Evolutionary conservation across 2,113 vertebrate species (phyloP).

Genomic region (Callorhinus ursinus): DNA sequence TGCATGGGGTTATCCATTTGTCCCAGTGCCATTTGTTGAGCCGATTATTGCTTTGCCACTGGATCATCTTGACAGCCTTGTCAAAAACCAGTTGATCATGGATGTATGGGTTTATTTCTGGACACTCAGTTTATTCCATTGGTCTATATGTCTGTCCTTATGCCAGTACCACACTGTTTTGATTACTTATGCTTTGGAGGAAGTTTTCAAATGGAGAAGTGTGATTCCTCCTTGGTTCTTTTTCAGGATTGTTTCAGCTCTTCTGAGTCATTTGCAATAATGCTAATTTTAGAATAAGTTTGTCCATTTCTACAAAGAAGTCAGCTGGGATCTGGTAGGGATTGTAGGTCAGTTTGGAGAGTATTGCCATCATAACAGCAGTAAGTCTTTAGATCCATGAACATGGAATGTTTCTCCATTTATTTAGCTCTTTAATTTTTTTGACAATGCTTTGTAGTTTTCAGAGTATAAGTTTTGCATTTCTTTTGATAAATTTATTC

Average conservation of each 20-base stretch:
- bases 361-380: background rate
- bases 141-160: background rate
- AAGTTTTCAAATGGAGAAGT: background rate
- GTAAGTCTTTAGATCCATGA: background rate
- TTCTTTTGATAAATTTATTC: background rate
- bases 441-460: background rate
- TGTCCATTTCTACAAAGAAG: background rate
- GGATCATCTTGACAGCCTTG: background rate
- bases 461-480: background rate
- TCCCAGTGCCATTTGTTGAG: background rate
- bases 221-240: background rate
- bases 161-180: background rate
- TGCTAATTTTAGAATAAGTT: background rate
- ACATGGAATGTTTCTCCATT: background rate
- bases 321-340: background rate
- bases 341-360: background rate
- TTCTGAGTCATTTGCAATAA: background rate
- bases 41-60: background rate
- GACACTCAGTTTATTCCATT: background rate
- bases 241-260: background rate
- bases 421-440: slow-evolving; percentile 16
- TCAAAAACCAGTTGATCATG: background rate
- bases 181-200: background rate
- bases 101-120: background rate
- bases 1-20: background rate